Conservation (phyloP, 2,797 vertebrate genomes). For the Zalophus californianus region DNA sequence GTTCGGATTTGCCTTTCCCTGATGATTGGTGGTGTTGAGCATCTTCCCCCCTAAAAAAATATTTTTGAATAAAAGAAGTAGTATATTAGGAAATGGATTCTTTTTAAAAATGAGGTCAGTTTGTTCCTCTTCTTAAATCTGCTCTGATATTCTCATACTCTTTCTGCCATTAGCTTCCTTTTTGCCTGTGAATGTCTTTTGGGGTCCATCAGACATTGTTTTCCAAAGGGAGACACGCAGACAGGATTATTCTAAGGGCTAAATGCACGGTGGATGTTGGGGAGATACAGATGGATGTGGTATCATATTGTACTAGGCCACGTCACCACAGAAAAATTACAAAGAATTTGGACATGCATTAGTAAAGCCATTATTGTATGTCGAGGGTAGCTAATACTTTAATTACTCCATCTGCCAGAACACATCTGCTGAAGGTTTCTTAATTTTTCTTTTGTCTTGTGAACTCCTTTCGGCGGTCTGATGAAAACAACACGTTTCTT, state of each 20-base stretch:
- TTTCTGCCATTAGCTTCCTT: not conserved
- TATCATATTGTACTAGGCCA: not conserved
- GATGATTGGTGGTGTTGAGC: not conserved
- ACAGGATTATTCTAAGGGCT: not conserved
- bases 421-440: not conserved
- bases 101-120: not conserved
- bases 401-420: constrained; percentile 32
- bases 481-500: constrained; percentile 22
- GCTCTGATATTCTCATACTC: not conserved
- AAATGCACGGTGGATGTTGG: not conserved
- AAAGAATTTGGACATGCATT: not conserved
- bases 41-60: not conserved
- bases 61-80: constrained; percentile 27
- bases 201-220: not conserved
- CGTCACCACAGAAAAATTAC: not conserved
- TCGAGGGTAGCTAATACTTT: constrained; percentile 3
- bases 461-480: not conserved
- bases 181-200: not conserved
- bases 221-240: not conserved
- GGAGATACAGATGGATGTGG: not conserved
- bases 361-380: not conserved
- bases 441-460: not conserved
- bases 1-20: not conserved
- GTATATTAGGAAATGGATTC: constrained; percentile 30
- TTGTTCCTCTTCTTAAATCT: not conserved